Conservation (phyloP, 2,113 vertebrate species). For the Engystomops pustulosus region DNA sequence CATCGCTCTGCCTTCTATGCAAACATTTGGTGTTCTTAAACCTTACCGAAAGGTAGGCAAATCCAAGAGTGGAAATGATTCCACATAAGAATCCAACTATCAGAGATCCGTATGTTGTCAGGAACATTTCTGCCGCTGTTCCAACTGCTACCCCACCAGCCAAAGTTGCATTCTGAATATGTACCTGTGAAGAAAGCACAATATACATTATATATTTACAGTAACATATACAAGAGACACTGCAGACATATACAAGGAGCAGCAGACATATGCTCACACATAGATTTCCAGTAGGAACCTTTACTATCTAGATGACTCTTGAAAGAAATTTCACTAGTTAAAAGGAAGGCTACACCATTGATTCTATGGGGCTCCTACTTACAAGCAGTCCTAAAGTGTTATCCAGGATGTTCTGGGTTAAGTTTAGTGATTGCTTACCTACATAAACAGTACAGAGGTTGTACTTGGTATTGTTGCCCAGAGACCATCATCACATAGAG, state of each 20-base stretch:
- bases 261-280: too few species aligned
- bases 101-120: slow-evolving; percentile 87
- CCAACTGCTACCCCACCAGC: slow-evolving; percentile 93
- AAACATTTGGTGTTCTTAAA: too few species aligned
- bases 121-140: slow-evolving; percentile 90
- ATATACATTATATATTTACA: not conserved
- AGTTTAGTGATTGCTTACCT: too few species aligned
- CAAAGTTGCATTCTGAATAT: slow-evolving; percentile 92
- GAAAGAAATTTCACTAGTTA: not conserved
- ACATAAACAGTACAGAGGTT: too few species aligned
- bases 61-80: slow-evolving; percentile 88
- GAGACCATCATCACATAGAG: too few species aligned
- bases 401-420: too few species aligned
- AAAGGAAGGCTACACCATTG: not conserved
- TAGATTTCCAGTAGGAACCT: not conserved
- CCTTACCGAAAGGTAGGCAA: slow-evolving; percentile 85
- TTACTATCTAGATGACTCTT: not conserved
- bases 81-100: slow-evolving; percentile 88
- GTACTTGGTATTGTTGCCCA: too few species aligned
- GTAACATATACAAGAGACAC: not conserved
- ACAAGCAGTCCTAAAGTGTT: too few species aligned
- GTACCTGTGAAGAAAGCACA: slow-evolving; percentile 77
- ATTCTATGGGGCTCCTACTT: not conserved
- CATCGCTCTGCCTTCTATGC: too few species aligned
- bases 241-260: too few species aligned